Evolutionary conservation across 2,888 invertebrate genomes (phyloP), one percentile per base, ranked within the genome.

Genomic region (Volucella inanis): DNA sequence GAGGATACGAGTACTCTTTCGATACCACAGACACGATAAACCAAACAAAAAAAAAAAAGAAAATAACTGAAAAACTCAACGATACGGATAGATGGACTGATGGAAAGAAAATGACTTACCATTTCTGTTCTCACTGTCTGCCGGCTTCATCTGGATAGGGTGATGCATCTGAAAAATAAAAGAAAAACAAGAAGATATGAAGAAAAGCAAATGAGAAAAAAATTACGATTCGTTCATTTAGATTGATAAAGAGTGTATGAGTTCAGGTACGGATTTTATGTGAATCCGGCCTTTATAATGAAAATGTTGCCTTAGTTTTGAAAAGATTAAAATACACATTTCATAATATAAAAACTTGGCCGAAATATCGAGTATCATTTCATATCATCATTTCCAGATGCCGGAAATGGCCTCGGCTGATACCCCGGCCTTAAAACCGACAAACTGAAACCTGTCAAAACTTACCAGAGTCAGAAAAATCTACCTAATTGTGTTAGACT

Each of bases 61-160:
- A 18, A 76, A 49, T 11, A 83, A 85, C 76, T 31, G 31, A 31
- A 18, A 76, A 80, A 85, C 52, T 75, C 67, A 67, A 80, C 57
- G 61, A 50, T 22, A 67, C 41, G 65, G 43, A 76, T 59, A 52
- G 62, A 79, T 31, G 57, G 41, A 64, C 47, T 62, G 38, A 79
- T 54, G 62, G 52, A 75, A 78, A 74, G 77, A 81, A 75, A 86
- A 83, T 54, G 87, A 95, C 97, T 97, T 93, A 98, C 98, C 98
- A 93, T 98, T 99, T 94, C 98, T 95, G 92, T 99, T 99, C 94
- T 99, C 99, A 93, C 98, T 98, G 93, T 99, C 99, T 90, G 99
- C 99, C 87, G 99, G 99, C 92, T 99, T 99, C 98, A 99, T 99
- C 93, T 99, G 99, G 90, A 99, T 98, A 75, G 99, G 98, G 94